These are phyloP conservation scores for Scolopax rusticola DNA, from an alignment of 2,797 vertebrate genomes.

Conservation along the genomic window DNA sequence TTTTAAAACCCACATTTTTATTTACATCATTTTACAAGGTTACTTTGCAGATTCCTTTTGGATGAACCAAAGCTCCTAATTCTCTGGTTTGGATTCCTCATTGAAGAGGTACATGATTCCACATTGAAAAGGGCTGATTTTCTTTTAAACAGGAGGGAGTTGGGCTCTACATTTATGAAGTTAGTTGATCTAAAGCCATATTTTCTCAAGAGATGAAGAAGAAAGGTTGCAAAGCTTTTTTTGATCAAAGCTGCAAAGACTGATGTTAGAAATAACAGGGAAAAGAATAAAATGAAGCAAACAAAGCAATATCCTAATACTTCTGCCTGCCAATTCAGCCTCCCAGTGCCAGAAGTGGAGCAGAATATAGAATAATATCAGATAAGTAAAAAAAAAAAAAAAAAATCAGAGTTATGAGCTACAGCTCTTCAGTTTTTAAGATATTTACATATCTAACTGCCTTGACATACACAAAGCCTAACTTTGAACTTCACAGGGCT, in stretches of 20 bases:
- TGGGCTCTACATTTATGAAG: background rate
- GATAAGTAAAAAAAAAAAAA: background rate
- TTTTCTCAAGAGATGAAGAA: background rate
- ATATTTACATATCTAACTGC: background rate
- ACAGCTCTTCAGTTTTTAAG: background rate
- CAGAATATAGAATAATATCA: background rate
- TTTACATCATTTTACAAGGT: background rate
- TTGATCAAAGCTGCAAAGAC: constrained; percentile 27
- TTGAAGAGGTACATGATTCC: background rate
- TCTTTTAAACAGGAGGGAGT: background rate
- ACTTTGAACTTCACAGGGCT: background rate
- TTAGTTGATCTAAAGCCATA: background rate
- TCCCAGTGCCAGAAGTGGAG: background rate
- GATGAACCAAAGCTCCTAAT: background rate
- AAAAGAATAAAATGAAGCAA: background rate
- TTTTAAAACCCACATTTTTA: background rate
- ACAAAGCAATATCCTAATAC: background rate
- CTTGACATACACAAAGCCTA: background rate
- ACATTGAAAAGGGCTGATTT: background rate
- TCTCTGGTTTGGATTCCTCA: background rate
- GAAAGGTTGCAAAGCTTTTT: background rate
- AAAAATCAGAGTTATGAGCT: background rate
- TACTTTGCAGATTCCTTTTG: background rate
- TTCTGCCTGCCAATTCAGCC: background rate
- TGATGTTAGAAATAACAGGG: background rate